Evolutionary conservation across 2,888 invertebrate genomes (phyloP).

Genomic region (Chrysolina haemoptera): DNA sequence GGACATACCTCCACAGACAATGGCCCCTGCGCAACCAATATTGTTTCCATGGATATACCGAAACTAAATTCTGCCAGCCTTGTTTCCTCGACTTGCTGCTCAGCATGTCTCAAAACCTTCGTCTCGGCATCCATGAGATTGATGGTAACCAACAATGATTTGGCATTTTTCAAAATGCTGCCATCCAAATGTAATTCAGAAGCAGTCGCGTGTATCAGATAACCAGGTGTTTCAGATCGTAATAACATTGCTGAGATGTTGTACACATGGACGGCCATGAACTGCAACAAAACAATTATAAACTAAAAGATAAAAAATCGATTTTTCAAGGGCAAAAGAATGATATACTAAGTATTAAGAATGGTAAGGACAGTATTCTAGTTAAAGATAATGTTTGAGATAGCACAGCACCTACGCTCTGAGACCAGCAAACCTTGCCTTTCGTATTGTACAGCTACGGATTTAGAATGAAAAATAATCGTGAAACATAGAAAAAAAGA

Average conservation of each 20-base stretch:
- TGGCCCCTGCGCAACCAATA: constrained; percentile 86
- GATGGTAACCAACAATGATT: constrained; percentile 81
- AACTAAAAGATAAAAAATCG: not conserved
- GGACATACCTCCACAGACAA: constrained; percentile 82
- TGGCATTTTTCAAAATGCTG: constrained; percentile 79
- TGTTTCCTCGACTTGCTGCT: constrained; percentile 71
- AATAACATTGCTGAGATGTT: constrained; percentile 79
- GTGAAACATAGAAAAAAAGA: too few species aligned
- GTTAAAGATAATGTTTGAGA: too few species aligned
- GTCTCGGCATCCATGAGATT: constrained; percentile 79
- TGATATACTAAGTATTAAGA: too few species aligned
- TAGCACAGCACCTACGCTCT: too few species aligned
- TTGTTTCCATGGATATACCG: constrained; percentile 82
- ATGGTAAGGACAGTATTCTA: too few species aligned
- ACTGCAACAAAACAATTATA: constrained; percentile 71
- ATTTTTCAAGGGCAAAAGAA: not conserved
- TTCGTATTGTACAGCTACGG: too few species aligned
- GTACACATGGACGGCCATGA: constrained; percentile 88
- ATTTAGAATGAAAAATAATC: too few species aligned
- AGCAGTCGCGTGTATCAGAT: constrained; percentile 81
- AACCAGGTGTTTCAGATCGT: constrained; percentile 77
- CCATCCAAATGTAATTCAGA: constrained; percentile 80
- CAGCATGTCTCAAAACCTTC: constrained; percentile 73
- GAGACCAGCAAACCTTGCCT: too few species aligned
- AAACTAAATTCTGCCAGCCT: constrained; percentile 82